These are phyloP conservation scores for Drosophila jambulina DNA, from an alignment of 1,140 invertebrate genomes.

Conservation along the genomic window DNA sequence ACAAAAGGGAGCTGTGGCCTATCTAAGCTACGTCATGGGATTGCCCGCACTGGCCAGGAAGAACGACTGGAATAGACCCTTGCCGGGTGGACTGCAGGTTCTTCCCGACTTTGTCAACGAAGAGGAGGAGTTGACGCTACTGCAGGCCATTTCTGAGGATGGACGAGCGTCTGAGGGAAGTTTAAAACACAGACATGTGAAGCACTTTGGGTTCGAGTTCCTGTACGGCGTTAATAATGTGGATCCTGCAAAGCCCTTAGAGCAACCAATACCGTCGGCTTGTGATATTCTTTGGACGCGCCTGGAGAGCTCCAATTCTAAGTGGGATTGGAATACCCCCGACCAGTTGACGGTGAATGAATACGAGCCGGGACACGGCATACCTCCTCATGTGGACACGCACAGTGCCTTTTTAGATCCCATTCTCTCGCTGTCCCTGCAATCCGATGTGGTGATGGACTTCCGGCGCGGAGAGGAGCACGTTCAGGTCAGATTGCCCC, in stretches of 20 bases:
- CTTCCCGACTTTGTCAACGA: conserved; percentile 90
- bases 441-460: conserved; percentile 95
- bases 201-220: conserved; percentile 98
- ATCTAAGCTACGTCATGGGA: conserved; percentile 87
- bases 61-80: conserved; percentile 52
- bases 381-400: conserved; percentile 97
- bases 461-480: conserved; percentile 89
- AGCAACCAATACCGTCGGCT: conserved; percentile 89
- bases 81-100: conserved; percentile 91
- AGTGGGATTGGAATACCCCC: conserved; percentile 86
- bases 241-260: conserved; percentile 89
- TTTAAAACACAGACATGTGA: conserved; percentile 94
- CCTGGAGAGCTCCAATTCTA: conserved; percentile 85
- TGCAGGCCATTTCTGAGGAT: conserved; percentile 87
- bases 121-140: conserved; percentile 89
- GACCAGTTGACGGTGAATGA: conserved; percentile 97
- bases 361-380: conserved; percentile 96
- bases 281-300: conserved; percentile 89
- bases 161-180: conserved; percentile 72
- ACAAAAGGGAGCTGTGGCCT: conserved; percentile 87
- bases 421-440: conserved; percentile 95
- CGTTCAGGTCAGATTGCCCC: conserved; percentile 89
- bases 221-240: conserved; percentile 95
- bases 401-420: conserved; percentile 96
- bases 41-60: conserved; percentile 60